Conservation (phyloP, 37 sponge, comb jelly and placozoan species). For the Halisarca cf. caerulea region DNA sequence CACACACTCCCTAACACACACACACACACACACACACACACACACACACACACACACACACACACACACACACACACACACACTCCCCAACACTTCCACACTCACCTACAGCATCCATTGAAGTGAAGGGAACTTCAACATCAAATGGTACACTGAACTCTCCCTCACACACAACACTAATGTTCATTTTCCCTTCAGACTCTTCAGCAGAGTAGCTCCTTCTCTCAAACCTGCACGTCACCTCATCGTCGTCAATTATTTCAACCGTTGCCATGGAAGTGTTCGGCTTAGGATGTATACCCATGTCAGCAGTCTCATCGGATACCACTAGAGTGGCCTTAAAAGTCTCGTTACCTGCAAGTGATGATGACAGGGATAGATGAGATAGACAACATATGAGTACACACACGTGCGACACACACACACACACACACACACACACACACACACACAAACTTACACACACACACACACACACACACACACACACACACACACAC, state of each 20-base stretch:
- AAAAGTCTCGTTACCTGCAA: not conserved
- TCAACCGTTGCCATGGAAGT: not conserved
- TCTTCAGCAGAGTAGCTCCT: not conserved
- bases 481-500: no score
- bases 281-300: no score
- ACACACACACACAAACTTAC: no score
- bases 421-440: no score
- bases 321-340: not conserved
- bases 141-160: constrained; percentile 7
- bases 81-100: no score
- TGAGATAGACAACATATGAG: not conserved
- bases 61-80: no score
- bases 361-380: no score
- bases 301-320: not conserved
- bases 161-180: constrained; percentile 5
- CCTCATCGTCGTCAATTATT: constrained; percentile 35
- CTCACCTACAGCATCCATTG: not conserved
- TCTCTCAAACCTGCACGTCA: constrained; percentile 23
- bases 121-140: not conserved
- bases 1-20: no score
- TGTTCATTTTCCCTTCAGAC: not conserved
- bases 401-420: not conserved
- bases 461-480: no score
- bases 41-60: no score
- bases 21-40: no score